Conservation (phyloP, 2,888 invertebrate genomes). For the Drosophila hamatofila region DNA sequence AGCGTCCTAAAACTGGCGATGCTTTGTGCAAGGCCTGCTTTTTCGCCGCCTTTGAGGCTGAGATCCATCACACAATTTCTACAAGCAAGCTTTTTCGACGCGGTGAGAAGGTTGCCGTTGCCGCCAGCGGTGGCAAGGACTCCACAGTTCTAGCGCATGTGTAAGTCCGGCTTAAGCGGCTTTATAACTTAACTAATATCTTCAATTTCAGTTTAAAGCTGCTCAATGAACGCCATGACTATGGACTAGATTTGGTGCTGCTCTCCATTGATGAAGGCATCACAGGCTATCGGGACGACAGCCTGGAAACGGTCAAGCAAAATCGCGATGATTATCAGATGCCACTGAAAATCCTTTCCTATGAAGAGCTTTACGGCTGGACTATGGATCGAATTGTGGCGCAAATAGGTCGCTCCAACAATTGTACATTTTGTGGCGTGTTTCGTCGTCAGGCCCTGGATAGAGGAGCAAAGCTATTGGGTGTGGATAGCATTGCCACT, state of each 20-base stretch:
- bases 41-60: slow-evolving; percentile 96
- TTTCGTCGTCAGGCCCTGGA: slow-evolving; percentile 98
- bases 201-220: slow-evolving; percentile 88
- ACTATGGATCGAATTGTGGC: slow-evolving; percentile 99
- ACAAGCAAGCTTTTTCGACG: slow-evolving; percentile 92
- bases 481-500: slow-evolving; percentile 97
- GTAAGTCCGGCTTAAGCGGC: slow-evolving; percentile 42
- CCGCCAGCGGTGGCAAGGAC: slow-evolving; percentile 97
- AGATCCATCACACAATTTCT: slow-evolving; percentile 96
- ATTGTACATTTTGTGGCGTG: slow-evolving; percentile 98
- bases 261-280: slow-evolving; percentile 99
- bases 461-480: slow-evolving; percentile 94
- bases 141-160: slow-evolving; percentile 98
- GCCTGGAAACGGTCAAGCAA: slow-evolving; percentile 97
- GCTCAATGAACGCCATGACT: slow-evolving; percentile 95
- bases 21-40: slow-evolving; percentile 98
- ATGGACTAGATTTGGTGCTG: slow-evolving; percentile 94
- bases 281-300: slow-evolving; percentile 97
- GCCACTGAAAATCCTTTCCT: slow-evolving; percentile 97
- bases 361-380: slow-evolving; percentile 99
- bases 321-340: slow-evolving; percentile 97
- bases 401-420: slow-evolving; percentile 94
- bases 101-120: slow-evolving; percentile 95
- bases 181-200: not conserved
- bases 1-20: slow-evolving; percentile 94